Percentiles rank a stretch among this genome's conserved stretches.
Conservation (phyloP, 2,113 vertebrate genomes). For the Ardeotis arabs region DNA sequence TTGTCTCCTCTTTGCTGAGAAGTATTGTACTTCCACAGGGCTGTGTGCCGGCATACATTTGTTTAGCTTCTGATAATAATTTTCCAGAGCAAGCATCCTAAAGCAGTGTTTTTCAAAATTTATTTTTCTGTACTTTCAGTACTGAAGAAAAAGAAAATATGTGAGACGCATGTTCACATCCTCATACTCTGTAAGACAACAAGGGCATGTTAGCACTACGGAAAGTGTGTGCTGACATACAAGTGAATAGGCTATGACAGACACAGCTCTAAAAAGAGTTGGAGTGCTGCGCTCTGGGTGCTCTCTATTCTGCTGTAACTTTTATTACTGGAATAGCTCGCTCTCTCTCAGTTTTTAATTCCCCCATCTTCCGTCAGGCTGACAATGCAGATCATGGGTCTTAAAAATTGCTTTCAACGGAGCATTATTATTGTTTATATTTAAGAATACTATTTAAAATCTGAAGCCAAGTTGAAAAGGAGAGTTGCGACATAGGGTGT, state of each 20-base stretch:
- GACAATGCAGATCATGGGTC: neutral
- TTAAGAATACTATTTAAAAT: neutral
- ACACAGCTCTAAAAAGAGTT: neutral
- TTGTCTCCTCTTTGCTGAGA: neutral
- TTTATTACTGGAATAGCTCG: neutral
- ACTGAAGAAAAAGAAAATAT: neutral
- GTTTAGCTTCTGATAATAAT: neutral
- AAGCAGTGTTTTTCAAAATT: neutral
- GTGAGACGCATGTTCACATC: neutral
- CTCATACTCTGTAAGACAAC: neutral
- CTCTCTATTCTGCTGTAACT: neutral
- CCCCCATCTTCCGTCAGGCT: neutral
- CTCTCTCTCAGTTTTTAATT: neutral
- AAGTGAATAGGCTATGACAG: neutral
- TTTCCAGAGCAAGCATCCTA: neutral
- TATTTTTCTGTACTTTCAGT: neutral
- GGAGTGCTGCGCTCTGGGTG: neutral
- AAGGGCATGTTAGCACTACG: neutral
- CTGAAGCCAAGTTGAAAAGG: neutral
- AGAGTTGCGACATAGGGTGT: neutral
- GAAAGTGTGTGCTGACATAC: neutral
- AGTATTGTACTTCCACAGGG: neutral
- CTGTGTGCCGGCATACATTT: neutral
- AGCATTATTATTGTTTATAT: neutral
- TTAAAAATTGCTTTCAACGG: neutral